Base-by-base conservation (phyloP, 2,113 vertebrate genomes). In the Brachirus orientalis region DNA sequence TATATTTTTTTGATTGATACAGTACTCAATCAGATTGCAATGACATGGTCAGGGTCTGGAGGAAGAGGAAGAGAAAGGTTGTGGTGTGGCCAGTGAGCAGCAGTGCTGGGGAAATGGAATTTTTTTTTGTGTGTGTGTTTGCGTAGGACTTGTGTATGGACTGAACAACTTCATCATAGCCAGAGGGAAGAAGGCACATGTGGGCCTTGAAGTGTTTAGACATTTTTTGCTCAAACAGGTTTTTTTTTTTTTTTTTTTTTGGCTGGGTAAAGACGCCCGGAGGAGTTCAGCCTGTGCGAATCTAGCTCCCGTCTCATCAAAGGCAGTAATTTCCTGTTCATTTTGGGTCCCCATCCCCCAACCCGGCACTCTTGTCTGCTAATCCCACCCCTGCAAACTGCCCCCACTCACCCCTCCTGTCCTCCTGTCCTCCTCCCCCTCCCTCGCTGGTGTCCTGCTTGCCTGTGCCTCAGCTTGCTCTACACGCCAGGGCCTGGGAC, bases 301-400 rank as follows among this genome's bases (percentile, higher is more conserved):
- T 90, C 94, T 93, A 88, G 92, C 90, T 92, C 90, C 88, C 28
- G 92, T 92, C 91, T 95, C 92, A 95, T 96, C 93, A 91, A 95
- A 95, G 94, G 93, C 95, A 87, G 93, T 95, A 94, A 97, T 98
- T 98, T 99, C 97, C 96, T 98, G 96, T 96, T 93, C 89, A 82
- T 91, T 88, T 92, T 91, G 89, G 91, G 50, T 87, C 91, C 91
- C 93, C 92, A 79, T 86, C 87, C 89, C 89, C 90, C 87, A 71
- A 75, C 91, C 87, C 90, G 6, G 60, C 77, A 77, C 86, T 72
- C 87, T 87, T 66, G 83, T 90, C 86, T 85, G 75, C 80, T 91
- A 89, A 89, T 93, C 88, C 90, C 84, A 82, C 82, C 82, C 81
- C 68, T 82, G 71, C 73, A 82, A 81, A 75, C 87, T 73, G 63